Base-by-base conservation (phyloP, 2,113 vertebrate genomes). In the Hippocampus mohnikei region DNA sequence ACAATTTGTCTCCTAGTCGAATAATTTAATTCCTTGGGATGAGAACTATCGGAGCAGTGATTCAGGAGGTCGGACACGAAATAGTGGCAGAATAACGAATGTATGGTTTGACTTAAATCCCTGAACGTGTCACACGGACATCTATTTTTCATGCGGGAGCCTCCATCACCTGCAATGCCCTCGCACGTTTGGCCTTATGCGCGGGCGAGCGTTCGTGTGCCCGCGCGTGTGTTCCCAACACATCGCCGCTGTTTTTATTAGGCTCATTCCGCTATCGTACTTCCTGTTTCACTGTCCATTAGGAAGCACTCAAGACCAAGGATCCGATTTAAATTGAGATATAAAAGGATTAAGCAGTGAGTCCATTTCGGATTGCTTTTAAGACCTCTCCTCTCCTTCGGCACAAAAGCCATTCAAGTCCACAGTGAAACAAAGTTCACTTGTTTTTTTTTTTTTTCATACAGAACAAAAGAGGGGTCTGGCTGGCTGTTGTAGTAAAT, bases 291-390 rank as follows among this genome's bases (percentile, higher is more conserved):
- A 71, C 63, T 25, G 65, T 90, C 89, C 88, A 91, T 91, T 91
- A 92, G 81, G 76, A 82, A 85, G 88, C 90, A 91, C 90, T 92
- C 90, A 84, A 79, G 70, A 63, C 78, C 66, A 80, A 81, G 84
- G 81, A 73, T 61, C 33, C 41, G 68, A 37, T 80, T 85, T 74
- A 76, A 87, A 86, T 85, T 73, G 79, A 88, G 70, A 82, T 87
- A 85, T 91, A 92, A 89, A 88, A 77, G 87, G 85, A 92, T 90
- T 90, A 91, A 70, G 71, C 73, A 53, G 77, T 79, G 77, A 77
- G 89, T 82, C 72, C 68, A 67, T 78, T 84, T 84, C 70, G 81
- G 79, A 79, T 87, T 79, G 77, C 81, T 86, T 70, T 68, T 65
- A 77, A 71, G 79, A 66, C 55, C 11, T 44, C 11, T 44, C 65